phyloP scores from a whole-genome alignment of 1,140 invertebrate genomes.

The Yoshiicerus persimilis region DNA sequence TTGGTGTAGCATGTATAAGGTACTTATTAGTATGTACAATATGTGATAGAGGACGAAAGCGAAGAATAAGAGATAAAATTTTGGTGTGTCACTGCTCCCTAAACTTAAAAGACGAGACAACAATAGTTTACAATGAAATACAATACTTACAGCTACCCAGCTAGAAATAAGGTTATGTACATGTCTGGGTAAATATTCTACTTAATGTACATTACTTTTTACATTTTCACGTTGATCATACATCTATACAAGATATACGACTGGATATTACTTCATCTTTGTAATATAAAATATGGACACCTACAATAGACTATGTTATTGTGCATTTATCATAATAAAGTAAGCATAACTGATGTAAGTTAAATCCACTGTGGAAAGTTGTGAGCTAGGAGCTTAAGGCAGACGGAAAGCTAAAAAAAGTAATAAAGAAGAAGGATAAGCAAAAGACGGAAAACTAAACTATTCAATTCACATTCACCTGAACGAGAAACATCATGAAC shows the following conservation, averaged over 20 bases:
- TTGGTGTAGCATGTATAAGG: not conserved
- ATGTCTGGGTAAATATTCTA: not conserved
- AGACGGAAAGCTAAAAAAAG: not conserved
- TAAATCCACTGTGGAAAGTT: slow-evolving; percentile 16
- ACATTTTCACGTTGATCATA: not conserved
- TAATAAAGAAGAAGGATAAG: slow-evolving; percentile 13
- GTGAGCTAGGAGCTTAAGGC: not conserved
- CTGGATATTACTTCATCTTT: not conserved
- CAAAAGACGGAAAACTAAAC: not conserved
- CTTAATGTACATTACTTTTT: not conserved
- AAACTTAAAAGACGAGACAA: not conserved
- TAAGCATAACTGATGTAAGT: not conserved
- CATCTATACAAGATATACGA: not conserved
- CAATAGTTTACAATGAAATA: not conserved
- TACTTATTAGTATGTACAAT: not conserved
- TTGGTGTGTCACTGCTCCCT: slow-evolving; percentile 33
- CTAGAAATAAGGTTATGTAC: not conserved
- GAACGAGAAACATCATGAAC: slow-evolving; percentile 2
- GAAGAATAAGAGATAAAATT: slow-evolving; percentile 3
- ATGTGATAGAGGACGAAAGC: not conserved
- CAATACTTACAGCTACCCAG: not conserved
- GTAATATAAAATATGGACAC: not conserved
- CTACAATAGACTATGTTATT: not conserved
- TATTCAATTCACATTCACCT: slow-evolving; percentile 20
- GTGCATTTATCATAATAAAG: slow-evolving; percentile 18